A percentile compares a stretch with the other conserved stretches of the same genome.
phyloP scores from a whole-genome alignment of 2,113 vertebrate species.

The Chroicocephalus ridibundus region DNA sequence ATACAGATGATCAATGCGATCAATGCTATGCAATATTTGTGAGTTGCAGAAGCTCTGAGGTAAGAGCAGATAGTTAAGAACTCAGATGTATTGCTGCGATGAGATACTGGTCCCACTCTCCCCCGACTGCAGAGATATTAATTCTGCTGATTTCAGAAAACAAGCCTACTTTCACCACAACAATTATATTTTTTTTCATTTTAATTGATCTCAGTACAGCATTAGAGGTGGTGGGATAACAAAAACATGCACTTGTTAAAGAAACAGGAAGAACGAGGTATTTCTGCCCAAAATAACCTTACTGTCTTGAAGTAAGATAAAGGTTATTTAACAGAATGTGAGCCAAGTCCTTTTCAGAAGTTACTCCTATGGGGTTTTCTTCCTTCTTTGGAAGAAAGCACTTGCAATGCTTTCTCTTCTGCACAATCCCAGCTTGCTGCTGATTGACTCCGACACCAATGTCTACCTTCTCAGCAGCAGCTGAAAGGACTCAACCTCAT shows the following conservation, averaged over 20 bases:
- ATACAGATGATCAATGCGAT: background rate
- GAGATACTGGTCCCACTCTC: background rate
- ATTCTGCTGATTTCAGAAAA: background rate
- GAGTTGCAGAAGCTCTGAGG: background rate
- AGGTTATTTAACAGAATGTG: background rate
- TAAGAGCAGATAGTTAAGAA: background rate
- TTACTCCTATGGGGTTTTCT: background rate
- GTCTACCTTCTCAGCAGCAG: background rate
- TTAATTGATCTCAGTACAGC: background rate
- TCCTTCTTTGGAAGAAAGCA: background rate
- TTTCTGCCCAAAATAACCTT: background rate
- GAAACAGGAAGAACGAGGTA: background rate
- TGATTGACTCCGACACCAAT: background rate
- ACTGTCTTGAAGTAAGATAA: background rate
- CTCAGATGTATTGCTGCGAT: background rate
- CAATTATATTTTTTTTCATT: background rate
- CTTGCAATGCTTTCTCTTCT: background rate
- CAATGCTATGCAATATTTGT: accelerated
- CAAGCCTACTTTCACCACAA: background rate
- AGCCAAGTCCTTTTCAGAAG: background rate
- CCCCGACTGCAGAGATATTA: background rate
- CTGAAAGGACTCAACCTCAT: background rate
- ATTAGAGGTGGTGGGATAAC: background rate
- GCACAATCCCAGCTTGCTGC: background rate
- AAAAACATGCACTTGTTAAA: background rate